Conservation (phyloP, 2,888 invertebrate species). For the Crioceris asparagi region DNA sequence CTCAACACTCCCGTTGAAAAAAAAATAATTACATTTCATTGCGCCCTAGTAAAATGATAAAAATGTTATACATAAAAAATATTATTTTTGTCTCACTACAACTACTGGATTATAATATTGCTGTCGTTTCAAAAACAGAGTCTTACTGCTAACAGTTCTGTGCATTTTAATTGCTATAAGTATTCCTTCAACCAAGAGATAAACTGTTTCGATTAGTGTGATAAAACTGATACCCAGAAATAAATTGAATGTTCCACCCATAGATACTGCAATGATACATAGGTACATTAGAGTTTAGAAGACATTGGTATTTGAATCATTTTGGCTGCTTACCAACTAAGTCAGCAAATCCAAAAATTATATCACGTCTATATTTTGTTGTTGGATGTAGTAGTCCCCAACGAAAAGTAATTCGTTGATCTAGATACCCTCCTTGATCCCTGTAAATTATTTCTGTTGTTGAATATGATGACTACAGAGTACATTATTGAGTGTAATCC, state of each 20-base stretch:
- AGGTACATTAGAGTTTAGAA: not conserved
- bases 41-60: too few relatives aligned
- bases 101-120: too few relatives aligned
- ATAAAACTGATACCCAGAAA: conserved; percentile 55
- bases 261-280: conserved; percentile 41
- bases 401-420: conserved; percentile 41
- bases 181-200: conserved; percentile 31
- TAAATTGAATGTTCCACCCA: conserved; percentile 52
- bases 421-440: conserved; percentile 35
- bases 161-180: not conserved
- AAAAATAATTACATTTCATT: too few relatives aligned
- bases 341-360: conserved; percentile 54
- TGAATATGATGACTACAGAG: too few relatives aligned
- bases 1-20: too few relatives aligned
- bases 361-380: conserved; percentile 47
- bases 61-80: too few relatives aligned
- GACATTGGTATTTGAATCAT: conserved; percentile 1
- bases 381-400: conserved; percentile 44
- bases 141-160: not conserved
- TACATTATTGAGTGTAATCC: too few relatives aligned
- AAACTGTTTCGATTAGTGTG: conserved; percentile 48
- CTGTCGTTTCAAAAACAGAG: too few relatives aligned
- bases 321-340: conserved; percentile 47
- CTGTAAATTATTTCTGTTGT: too few relatives aligned
- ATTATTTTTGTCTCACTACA: too few relatives aligned